Conservation (phyloP, 2,888 invertebrate species). For the Tholera decimalis region DNA sequence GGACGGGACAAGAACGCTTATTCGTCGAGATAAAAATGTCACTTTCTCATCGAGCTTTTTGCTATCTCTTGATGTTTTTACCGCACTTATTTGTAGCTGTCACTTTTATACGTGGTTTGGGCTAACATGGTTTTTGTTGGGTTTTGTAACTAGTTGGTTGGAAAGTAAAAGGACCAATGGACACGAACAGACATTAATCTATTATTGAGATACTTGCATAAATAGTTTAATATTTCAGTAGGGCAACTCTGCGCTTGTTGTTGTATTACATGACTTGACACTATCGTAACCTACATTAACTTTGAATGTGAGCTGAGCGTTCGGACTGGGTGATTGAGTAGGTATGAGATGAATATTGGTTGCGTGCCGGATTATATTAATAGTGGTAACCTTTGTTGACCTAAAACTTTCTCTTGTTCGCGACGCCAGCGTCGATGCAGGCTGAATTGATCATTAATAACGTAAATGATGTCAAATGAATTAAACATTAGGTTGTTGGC, state of each 20-base stretch:
- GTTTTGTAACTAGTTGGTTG: constrained; percentile 34
- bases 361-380: constrained; percentile 75
- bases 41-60: constrained; percentile 67
- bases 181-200: not conserved
- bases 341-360: constrained; percentile 71
- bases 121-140: constrained; percentile 33
- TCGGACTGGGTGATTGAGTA: constrained; percentile 51
- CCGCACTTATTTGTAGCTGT: constrained; percentile 63
- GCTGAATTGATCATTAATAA: constrained; percentile 71
- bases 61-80: constrained; percentile 61
- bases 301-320: constrained; percentile 52
- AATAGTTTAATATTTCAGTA: constrained; percentile 46
- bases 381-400: constrained; percentile 72
- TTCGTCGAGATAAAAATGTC: constrained; percentile 72
- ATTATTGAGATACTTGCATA: not conserved
- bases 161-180: not conserved
- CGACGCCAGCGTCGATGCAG: constrained; percentile 63
- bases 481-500: constrained; percentile 64
- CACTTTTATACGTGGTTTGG: constrained; percentile 54
- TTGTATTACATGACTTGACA: constrained; percentile 61
- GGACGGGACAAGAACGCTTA: constrained; percentile 69
- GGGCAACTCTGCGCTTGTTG: constrained; percentile 39
- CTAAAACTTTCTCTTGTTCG: constrained; percentile 75
- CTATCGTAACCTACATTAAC: constrained; percentile 52
- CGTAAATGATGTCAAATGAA: constrained; percentile 72